These are phyloP conservation scores for Piliocolobus tephrosceles DNA, from an alignment of 2,113 vertebrate species.

Conservation along the genomic window DNA sequence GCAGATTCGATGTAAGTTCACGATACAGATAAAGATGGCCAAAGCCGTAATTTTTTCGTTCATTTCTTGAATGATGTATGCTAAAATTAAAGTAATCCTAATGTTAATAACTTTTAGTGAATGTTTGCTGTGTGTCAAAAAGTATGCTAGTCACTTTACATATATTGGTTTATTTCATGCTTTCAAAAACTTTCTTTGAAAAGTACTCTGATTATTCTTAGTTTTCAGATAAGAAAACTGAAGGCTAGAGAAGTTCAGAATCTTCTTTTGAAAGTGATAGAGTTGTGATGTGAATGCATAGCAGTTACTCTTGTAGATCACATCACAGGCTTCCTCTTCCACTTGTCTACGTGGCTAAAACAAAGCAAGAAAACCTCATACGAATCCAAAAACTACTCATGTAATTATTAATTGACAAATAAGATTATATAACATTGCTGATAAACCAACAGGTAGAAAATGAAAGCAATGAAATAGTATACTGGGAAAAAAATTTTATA, in stretches of 20 bases:
- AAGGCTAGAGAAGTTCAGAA: neutral
- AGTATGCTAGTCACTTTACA: neutral
- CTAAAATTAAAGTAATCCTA: neutral
- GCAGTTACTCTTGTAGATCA: neutral
- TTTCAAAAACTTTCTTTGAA: neutral
- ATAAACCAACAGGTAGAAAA: slow-evolving; percentile 6
- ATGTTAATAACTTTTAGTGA: neutral
- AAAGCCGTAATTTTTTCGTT: neutral
- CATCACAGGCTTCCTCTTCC: neutral
- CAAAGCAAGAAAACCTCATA: neutral
- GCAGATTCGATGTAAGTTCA: neutral
- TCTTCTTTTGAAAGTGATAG: neutral
- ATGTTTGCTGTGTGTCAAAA: slow-evolving; percentile 1
- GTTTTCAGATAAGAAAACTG: neutral
- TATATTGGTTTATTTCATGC: slow-evolving; percentile 17
- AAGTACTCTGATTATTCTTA: neutral
- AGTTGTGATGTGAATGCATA: neutral
- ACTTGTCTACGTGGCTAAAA: neutral
- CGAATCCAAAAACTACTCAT: neutral
- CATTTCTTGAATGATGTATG: neutral
- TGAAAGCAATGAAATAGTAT: neutral
- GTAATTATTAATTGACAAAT: neutral
- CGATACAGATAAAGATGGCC: neutral
- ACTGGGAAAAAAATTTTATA: neutral
- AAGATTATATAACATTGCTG: neutral